Conservation (phyloP, 2,888 invertebrate species). For the Andrena bicolor region DNA sequence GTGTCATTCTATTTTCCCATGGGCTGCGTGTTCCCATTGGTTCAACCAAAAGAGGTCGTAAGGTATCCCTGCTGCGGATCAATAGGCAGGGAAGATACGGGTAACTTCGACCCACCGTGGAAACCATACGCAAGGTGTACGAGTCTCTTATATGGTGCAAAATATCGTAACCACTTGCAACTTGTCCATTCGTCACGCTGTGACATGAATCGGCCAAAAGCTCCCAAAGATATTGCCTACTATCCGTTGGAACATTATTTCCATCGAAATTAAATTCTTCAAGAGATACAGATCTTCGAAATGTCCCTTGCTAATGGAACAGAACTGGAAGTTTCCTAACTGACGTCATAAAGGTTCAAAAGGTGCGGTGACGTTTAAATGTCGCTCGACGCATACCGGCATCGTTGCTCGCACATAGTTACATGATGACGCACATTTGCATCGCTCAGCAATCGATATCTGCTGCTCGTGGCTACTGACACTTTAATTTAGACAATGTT, state of each 20-base stretch:
- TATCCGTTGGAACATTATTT: background rate
- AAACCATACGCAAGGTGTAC: constrained; percentile 13
- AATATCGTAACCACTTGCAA: background rate
- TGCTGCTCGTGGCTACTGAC: background rate
- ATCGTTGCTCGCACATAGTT: constrained; percentile 9
- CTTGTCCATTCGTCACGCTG: background rate
- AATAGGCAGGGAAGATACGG: constrained; percentile 39
- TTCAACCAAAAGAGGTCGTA: constrained; percentile 55
- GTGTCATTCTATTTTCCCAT: constrained; percentile 30
- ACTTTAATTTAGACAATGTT: constrained; percentile 17
- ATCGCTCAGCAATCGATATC: constrained; percentile 14
- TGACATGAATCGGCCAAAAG: background rate
- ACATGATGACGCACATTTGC: background rate
- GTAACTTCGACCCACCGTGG: constrained; percentile 20
- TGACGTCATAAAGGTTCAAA: background rate
- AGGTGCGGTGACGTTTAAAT: constrained; percentile 6
- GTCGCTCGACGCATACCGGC: background rate
- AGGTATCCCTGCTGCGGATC: constrained; percentile 46
- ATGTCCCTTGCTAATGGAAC: too few relatives aligned
- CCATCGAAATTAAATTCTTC: background rate
- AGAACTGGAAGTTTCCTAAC: too few relatives aligned
- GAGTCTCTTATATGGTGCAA: constrained; percentile 13
- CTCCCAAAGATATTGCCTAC: background rate
- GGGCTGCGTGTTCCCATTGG: constrained; percentile 39
- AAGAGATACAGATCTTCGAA: background rate